Evolutionary conservation across 37 sponge, comb jelly and placozoan genomes (phyloP).

Genomic region (Eunapius fragilis): DNA sequence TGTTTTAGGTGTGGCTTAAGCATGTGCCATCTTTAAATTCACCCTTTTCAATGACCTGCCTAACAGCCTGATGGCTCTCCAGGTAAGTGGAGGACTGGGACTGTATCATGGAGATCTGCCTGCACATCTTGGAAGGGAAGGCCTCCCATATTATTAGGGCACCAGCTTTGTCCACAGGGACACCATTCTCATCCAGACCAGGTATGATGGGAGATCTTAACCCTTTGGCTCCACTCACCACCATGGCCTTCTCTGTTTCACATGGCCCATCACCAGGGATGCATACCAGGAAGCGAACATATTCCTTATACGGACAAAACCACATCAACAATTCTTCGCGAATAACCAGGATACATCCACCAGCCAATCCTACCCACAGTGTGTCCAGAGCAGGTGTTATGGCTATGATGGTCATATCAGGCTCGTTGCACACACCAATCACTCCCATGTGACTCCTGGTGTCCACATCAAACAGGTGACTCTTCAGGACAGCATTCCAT

Average conservation of each 20-base stretch:
- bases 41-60: conserved; percentile 28
- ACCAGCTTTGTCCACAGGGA: conserved; percentile 37
- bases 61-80: conserved; percentile 40
- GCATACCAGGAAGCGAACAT: conserved; percentile 51
- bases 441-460: background rate
- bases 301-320: conserved; percentile 51
- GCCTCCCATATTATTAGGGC: conserved; percentile 73
- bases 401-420: conserved; percentile 51
- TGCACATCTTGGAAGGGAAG: conserved; percentile 32
- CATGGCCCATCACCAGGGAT: conserved; percentile 51
- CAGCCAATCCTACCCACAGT: conserved; percentile 82
- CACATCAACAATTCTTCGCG: conserved; percentile 19
- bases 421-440: background rate
- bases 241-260: conserved; percentile 66
- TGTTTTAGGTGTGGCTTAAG: background rate
- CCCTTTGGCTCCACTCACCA: conserved; percentile 60
- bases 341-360: conserved; percentile 75
- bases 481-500: conserved; percentile 46
- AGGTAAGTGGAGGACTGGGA: conserved; percentile 25
- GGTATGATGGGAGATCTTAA: conserved; percentile 21
- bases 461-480: conserved; percentile 32
- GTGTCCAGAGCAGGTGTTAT: conserved; percentile 71
- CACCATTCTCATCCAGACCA: conserved; percentile 34
- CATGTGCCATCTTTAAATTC: conserved; percentile 33
- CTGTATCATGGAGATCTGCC: conserved; percentile 66